A percentile compares a stretch with the other conserved stretches of the same genome.
These are phyloP conservation scores for Chrysodeixis includens DNA, from an alignment of 2,888 invertebrate genomes.

Conservation along the genomic window DNA sequence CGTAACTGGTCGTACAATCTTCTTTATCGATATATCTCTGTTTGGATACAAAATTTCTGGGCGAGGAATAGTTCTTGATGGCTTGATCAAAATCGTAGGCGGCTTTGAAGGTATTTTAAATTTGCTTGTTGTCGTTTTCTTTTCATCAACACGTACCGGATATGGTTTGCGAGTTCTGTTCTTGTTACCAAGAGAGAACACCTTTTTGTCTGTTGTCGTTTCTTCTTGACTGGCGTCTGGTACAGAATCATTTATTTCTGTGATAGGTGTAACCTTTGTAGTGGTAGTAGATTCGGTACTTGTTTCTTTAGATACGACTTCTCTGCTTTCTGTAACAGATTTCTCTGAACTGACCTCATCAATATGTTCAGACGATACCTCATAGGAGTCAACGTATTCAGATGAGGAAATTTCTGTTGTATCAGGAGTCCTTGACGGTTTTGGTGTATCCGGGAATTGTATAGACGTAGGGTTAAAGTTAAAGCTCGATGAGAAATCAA, in stretches of 20 bases:
- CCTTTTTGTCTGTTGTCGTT: slow-evolving; percentile 72
- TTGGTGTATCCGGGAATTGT: slow-evolving; percentile 69
- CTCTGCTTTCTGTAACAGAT: slow-evolving; percentile 60
- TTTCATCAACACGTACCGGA: slow-evolving; percentile 74
- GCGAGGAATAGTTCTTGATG: slow-evolving; percentile 74
- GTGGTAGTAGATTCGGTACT: slow-evolving; percentile 62
- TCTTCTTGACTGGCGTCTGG: slow-evolving; percentile 73
- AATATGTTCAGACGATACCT: slow-evolving; percentile 71
- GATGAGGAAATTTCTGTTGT: slow-evolving; percentile 62
- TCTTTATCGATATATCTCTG: slow-evolving; percentile 72
- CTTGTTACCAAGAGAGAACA: slow-evolving; percentile 70
- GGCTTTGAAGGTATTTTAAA: slow-evolving; percentile 73
- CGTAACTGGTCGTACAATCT: slow-evolving; percentile 74
- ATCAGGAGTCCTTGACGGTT: slow-evolving; percentile 65
- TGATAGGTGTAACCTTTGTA: slow-evolving; percentile 55
- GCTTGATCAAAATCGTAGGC: slow-evolving; percentile 71
- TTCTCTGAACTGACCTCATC: slow-evolving; percentile 67
- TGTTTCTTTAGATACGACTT: slow-evolving; percentile 62
- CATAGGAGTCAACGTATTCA: slow-evolving; percentile 74
- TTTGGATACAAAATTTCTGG: slow-evolving; percentile 80
- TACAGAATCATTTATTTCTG: slow-evolving; percentile 62
- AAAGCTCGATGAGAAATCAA: slow-evolving; percentile 82
- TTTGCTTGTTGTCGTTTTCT: slow-evolving; percentile 71
- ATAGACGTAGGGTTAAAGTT: slow-evolving; percentile 80
- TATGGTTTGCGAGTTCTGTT: slow-evolving; percentile 83